phyloP scores from a whole-genome alignment of 2,113 vertebrate species.

The Anas platyrhynchos region DNA sequence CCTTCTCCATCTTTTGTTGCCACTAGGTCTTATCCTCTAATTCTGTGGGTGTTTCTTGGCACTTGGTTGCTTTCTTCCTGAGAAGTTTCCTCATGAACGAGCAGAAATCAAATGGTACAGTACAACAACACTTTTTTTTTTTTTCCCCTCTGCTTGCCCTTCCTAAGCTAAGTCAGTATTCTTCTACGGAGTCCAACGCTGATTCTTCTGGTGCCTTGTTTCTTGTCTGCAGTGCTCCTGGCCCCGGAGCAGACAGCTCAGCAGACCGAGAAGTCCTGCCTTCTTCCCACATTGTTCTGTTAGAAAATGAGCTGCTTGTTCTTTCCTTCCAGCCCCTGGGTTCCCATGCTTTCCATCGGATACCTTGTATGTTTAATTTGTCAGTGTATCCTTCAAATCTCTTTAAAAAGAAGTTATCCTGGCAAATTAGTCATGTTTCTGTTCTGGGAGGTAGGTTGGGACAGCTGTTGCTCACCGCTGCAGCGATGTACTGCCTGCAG shows the following conservation, averaged over 20 bases:
- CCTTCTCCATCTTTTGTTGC: neutral
- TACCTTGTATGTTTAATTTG: neutral
- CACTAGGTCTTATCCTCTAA: neutral
- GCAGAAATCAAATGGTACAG: neutral
- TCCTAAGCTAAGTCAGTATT: neutral
- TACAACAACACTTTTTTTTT: neutral
- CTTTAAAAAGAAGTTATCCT: neutral
- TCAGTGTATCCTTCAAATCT: neutral
- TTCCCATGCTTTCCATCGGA: neutral
- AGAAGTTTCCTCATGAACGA: neutral
- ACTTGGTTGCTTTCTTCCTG: neutral
- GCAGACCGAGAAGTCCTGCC: neutral
- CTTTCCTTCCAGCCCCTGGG: neutral
- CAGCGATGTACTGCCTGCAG: neutral
- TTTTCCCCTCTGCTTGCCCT: neutral
- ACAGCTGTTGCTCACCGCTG: neutral
- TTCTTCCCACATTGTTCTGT: neutral
- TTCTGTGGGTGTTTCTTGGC: neutral
- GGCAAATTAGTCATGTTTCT: neutral
- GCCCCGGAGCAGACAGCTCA: neutral
- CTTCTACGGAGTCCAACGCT: neutral
- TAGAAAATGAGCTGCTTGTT: neutral
- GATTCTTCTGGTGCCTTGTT: slow-evolving; percentile 4
- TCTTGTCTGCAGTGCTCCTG: slow-evolving; percentile 8
- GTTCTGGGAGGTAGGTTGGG: neutral